Evolutionary conservation across 1,140 invertebrate species (phyloP), one percentile per base, ranked within the genome.

Genomic region (Pantala flavescens): DNA sequence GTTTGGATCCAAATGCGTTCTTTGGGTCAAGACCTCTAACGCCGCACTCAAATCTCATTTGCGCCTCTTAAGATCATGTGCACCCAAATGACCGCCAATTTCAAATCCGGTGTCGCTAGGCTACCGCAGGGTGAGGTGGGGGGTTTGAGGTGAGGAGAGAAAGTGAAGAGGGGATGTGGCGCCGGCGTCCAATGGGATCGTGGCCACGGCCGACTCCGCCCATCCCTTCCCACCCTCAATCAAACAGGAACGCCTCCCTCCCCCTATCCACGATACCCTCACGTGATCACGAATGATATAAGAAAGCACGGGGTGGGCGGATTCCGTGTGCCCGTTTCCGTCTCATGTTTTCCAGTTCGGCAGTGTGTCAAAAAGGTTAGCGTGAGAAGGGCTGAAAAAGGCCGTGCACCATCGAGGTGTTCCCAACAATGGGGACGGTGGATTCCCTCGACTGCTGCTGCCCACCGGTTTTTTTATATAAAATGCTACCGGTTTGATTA

Each of bases 261-360:
- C 49, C 49, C 14, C 49, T 1, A 14, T 3, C 3, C 49, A 63
- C 49, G 49, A 21, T 21, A 63, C 14, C n/a, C 14, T 63, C 49
- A 63, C 49, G 49, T 63, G 49, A 63, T 63, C 49, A 63, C 49
- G 49, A 63, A 63, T 63, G 49, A 63, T 63, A 63, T 63, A 63
- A 16, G 49, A 63, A 63, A 7, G 49, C 49, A 63, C 49, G n/a
- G 3, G 16, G n/a, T 63, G 49, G 49, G 49, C 49, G 49, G 49
- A 21, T 21, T 63, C 49, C 12, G 14, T 63, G 49, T 63, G 14
- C 49, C 49, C 49, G 49, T 7, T 63, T 63, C 49, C 49, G 49
- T 63, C 49, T 36, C 28, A 36, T 36, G 28, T 36, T 36, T n/a
- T 36, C 28, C 28, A 36, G 28, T 36, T 36, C 28, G 28, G 28